These are phyloP conservation scores for Hormiphora californensis DNA, from an alignment of 37 sponge, comb jelly and placozoan species.

Conservation along the genomic window DNA sequence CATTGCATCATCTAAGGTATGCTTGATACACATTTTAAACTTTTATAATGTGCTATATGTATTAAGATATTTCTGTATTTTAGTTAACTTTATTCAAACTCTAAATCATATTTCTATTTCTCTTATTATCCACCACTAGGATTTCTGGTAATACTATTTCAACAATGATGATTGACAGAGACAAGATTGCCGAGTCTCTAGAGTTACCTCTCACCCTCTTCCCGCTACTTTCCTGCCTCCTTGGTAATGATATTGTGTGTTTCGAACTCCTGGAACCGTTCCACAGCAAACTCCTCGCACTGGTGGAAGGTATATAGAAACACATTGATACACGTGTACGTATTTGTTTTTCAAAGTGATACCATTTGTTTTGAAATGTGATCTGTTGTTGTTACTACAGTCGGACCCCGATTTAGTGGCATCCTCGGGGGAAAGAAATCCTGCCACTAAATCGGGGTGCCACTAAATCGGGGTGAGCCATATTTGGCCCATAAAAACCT, in stretches of 20 bases:
- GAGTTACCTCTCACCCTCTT: background rate
- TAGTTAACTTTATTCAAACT: too few species aligned
- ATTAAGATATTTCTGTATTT: background rate
- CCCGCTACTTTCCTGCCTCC: background rate
- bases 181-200: conserved; percentile 17
- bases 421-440: too few species aligned
- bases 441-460: too few species aligned
- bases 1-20: background rate
- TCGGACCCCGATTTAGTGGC: too few species aligned
- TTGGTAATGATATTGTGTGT: background rate
- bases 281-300: background rate
- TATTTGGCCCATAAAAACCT: too few species aligned
- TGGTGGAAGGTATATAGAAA: too few species aligned
- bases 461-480: too few species aligned
- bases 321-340: too few species aligned
- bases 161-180: conserved; percentile 24
- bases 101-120: background rate
- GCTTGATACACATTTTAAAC: background rate
- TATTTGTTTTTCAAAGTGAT: too few species aligned
- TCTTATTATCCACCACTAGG: background rate
- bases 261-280: conserved; percentile 10
- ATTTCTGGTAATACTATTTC: conserved; percentile 20
- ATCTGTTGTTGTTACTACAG: too few species aligned
- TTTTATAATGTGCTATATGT: background rate
- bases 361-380: too few species aligned